Base-by-base conservation (phyloP, 2,888 invertebrate species). In the Zygogramma bicolorata region DNA sequence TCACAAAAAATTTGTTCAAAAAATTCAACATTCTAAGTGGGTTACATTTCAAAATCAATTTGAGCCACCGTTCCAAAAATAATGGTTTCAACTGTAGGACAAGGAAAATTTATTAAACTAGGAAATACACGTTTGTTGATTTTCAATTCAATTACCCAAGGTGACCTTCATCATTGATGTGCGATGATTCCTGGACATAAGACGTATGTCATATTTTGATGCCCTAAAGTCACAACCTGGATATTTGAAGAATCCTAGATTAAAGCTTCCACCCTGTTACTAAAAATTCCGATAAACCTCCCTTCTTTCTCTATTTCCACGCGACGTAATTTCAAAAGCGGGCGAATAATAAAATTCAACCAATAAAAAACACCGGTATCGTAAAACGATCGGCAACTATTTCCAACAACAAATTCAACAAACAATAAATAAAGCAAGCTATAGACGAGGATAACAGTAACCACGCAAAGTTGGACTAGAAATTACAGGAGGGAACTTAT, bases 401-500 rank as follows among this genome's bases (percentile, higher is more conserved):
- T 75, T 68, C 73, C 74, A 80, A 78, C 77, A 78, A 80, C 68
- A 76, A 79, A 79, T 59, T 77, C 73, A 79, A 78, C 75, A 77
- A 71, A 75, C 68, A 79, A 76, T 76, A 78, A 73, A 79, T 75
- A 76, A 77, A 42, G 22, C 75, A 74, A 75, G 77, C 78, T 80
- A 80, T 73, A 78, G 75, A 82, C 78, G 83, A 83, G 82, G 83
- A 84, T 81, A 82, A 80, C 78, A 80, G 80, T 76, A 70, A 75
- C 82, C 82, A 82, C 83, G 79, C 81, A 82, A 68, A 77, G 79
- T 82, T 86, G 85, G 87, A 87, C 87, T 87, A 87, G 87, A 87
- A 82, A 83, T 84, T 80, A 83, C 76, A 87, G 87, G 87, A 87
- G 86, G 87, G 87, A 87, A 86, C 86, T 84, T 85, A 84, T 85